These are phyloP conservation scores for Cynocephalus volans DNA, from an alignment of 2,113 vertebrate genomes.

Conservation along the genomic window DNA sequence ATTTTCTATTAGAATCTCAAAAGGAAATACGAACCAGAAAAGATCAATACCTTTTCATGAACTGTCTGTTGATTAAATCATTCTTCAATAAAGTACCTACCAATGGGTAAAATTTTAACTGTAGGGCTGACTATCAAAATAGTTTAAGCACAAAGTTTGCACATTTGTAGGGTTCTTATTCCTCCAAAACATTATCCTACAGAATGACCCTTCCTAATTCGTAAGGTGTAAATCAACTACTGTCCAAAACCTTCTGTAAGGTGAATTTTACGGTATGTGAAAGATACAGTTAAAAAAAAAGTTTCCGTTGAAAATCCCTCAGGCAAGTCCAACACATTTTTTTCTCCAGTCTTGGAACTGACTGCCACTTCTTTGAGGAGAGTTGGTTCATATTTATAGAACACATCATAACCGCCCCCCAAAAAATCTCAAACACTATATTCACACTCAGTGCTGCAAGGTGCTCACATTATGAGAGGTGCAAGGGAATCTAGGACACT, in stretches of 20 bases:
- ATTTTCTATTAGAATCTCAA: neutral
- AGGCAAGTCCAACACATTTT: neutral
- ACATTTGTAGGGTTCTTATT: neutral
- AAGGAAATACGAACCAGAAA: conserved; percentile 2
- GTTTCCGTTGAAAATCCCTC: neutral
- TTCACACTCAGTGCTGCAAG: neutral
- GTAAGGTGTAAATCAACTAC: neutral
- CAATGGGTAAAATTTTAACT: neutral
- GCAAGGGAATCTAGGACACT: neutral
- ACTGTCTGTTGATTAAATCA: neutral
- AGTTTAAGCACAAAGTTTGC: neutral
- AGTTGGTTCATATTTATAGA: neutral
- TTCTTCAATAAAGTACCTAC: neutral
- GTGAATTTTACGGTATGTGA: neutral
- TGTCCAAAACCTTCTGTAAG: neutral
- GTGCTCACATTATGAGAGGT: neutral
- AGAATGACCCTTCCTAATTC: neutral
- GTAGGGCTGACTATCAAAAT: neutral
- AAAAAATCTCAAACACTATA: neutral
- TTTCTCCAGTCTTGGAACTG: neutral
- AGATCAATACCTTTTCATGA: neutral
- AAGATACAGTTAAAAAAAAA: neutral
- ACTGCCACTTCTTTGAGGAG: neutral
- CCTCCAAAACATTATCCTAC: neutral
- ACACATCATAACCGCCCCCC: neutral